phyloP scores from a whole-genome alignment of 2,888 invertebrate genomes.

The Drosophila longiperda region DNA sequence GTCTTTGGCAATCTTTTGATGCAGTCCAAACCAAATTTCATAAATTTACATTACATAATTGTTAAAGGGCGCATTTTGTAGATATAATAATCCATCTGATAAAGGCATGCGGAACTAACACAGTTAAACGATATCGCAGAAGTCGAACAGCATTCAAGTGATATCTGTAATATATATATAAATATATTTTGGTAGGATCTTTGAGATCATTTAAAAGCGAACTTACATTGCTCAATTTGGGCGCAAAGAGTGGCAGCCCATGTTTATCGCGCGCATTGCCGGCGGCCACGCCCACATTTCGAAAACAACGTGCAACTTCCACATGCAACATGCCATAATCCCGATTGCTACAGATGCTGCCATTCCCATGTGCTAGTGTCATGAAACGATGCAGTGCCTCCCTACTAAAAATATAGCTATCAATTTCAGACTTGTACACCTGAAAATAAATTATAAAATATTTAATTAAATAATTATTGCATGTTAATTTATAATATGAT shows the following conservation, averaged over 20 bases:
- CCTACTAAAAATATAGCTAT: constrained; percentile 96
- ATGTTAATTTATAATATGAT: not conserved
- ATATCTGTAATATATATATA: constrained; percentile 86
- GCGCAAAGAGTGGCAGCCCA: constrained; percentile 95
- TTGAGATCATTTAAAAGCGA: not conserved
- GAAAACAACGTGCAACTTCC: constrained; percentile 89
- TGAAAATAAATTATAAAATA: constrained; percentile 53
- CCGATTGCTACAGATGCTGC: constrained; percentile 86
- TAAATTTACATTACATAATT: not conserved
- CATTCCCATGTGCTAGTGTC: constrained; percentile 89
- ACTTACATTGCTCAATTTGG: constrained; percentile 85
- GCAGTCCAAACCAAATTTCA: constrained; percentile 28
- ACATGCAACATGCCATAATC: constrained; percentile 84
- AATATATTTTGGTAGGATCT: not conserved
- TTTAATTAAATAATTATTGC: not conserved
- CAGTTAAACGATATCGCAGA: constrained; percentile 98
- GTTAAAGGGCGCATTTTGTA: constrained; percentile 92
- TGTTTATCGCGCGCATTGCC: constrained; percentile 94
- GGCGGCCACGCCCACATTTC: constrained; percentile 93
- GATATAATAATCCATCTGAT: constrained; percentile 96
- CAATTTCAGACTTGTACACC: constrained; percentile 95
- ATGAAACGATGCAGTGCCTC: constrained; percentile 92
- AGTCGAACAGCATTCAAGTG: constrained; percentile 94
- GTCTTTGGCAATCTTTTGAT: constrained; percentile 50
- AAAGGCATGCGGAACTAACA: constrained; percentile 95